Base-by-base conservation (phyloP, 2,113 vertebrate genomes). In the Pteruthius melanotis region DNA sequence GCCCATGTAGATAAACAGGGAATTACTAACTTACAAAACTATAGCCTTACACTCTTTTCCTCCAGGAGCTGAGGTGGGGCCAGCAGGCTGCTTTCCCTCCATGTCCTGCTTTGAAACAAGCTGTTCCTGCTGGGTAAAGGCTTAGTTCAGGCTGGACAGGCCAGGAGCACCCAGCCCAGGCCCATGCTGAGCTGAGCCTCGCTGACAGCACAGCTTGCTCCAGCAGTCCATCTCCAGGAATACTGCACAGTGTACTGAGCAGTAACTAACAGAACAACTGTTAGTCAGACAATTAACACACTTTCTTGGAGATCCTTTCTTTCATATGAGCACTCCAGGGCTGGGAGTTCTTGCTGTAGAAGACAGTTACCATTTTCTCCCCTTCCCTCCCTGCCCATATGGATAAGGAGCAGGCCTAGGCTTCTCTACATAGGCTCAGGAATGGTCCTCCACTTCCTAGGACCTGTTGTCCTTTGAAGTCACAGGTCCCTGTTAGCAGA, bases 171-270 rank as follows among this genome's bases (percentile, higher is more conserved):
- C 30, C 20, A 22, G 66, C 37, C 53, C 5, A 11, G 15, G 72
- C 37, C 35, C 0, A 0, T 2, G 2, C 35, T 9, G 26, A 53
- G 35, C 77, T 57, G 20, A 11, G 3, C 54, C 56, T 30, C 4
- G 0, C 63, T 68, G 49, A 50, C 0, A 0, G 56, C 3, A 1
- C 54, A 12, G 17, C 21, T 23, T 15, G 44, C 69, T 16, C 45
- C 54, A 60, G 15, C 6, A 8, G 9, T 81, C 50, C n/a, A 21
- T 2, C 50, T 69, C 59, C 0, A 0, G 50, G 40, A 83, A 72
- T 7, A 8, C 45, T 17, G 39, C 54, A 45, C 2, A 6, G 54
- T 11, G 5, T 8, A 15, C 37, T 27, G 56, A n/a, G n/a, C n/a
- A n/a, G n/a, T n/a, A n/a, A n/a, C n/a, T n/a, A n/a, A n/a, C n/a